A percentile compares a stretch with the other conserved stretches of the same genome.
phyloP scores from a whole-genome alignment of 1,140 invertebrate genomes.

The Drepana arcuata region DNA sequence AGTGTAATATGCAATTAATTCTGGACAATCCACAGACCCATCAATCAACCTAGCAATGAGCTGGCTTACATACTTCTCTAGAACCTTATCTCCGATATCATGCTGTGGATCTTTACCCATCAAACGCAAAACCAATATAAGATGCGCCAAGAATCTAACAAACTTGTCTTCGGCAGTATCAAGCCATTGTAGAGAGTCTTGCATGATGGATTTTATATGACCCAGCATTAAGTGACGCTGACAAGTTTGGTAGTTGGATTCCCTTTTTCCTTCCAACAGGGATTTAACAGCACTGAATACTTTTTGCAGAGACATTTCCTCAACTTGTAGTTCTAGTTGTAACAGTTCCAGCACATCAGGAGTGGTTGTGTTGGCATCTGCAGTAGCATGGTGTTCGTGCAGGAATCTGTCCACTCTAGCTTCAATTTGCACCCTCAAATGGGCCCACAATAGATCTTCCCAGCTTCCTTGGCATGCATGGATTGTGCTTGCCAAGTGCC shows the following conservation, averaged over 20 bases:
- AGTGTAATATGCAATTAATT: constrained; percentile 87
- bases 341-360: constrained; percentile 82
- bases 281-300: constrained; percentile 76
- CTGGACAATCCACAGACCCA: constrained; percentile 68
- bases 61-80: constrained; percentile 79
- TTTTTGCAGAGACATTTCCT: constrained; percentile 77
- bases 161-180: constrained; percentile 72
- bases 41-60: constrained; percentile 80
- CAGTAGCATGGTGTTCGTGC: constrained; percentile 66
- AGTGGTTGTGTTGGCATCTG: constrained; percentile 71
- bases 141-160: constrained; percentile 86
- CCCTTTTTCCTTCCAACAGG: constrained; percentile 53
- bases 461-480: constrained; percentile 81
- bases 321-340: constrained; percentile 77
- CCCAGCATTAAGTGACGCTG: constrained; percentile 63
- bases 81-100: constrained; percentile 80
- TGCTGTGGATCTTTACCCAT: constrained; percentile 79
- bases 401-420: constrained; percentile 86
- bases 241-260: constrained; percentile 65
- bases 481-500: constrained; percentile 83
- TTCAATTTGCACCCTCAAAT: constrained; percentile 87
- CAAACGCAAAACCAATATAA: constrained; percentile 86
- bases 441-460: constrained; percentile 94
- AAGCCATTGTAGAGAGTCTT: constrained; percentile 47
- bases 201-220: constrained; percentile 60